phyloP scores from a whole-genome alignment of 2,888 invertebrate genomes.

The Oxyteleia sp. region DNA sequence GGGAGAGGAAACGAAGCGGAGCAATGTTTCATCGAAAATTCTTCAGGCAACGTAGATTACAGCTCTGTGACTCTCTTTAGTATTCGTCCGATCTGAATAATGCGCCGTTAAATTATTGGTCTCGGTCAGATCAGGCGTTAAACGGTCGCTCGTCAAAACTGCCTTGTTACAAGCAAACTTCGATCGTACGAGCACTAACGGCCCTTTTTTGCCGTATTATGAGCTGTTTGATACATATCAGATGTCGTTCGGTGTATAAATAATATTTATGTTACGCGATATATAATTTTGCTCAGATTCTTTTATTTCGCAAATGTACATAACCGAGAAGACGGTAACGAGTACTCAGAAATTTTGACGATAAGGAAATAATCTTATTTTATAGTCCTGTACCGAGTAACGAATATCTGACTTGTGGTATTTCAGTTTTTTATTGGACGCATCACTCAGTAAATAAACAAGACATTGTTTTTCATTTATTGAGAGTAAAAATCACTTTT shows the following conservation, averaged over 20 bases:
- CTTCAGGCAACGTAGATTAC: slow-evolving; percentile 67
- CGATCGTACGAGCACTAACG: slow-evolving; percentile 35
- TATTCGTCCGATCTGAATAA: slow-evolving; percentile 83
- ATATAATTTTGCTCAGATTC: slow-evolving; percentile 39
- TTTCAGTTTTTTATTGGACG: too few relatives aligned
- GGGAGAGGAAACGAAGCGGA: slow-evolving; percentile 32
- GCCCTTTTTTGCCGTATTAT: slow-evolving; percentile 42
- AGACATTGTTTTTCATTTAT: too few relatives aligned
- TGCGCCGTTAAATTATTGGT: slow-evolving; percentile 82
- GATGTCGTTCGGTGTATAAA: slow-evolving; percentile 53
- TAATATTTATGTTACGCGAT: slow-evolving; percentile 37
- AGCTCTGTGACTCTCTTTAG: slow-evolving; percentile 76
- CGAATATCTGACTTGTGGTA: too few relatives aligned
- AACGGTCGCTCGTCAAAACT: slow-evolving; percentile 77
- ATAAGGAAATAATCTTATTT: slow-evolving; percentile 10
- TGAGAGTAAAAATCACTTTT: too few relatives aligned
- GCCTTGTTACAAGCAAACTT: slow-evolving; percentile 46
- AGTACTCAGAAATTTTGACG: slow-evolving; percentile 18
- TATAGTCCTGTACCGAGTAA: too few relatives aligned
- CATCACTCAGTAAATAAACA: too few relatives aligned
- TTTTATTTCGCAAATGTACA: too few relatives aligned
- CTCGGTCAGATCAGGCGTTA: slow-evolving; percentile 77
- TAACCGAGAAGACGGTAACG: background rate
- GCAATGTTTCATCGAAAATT: slow-evolving; percentile 71
- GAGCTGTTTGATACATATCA: slow-evolving; percentile 55